phyloP scores from a whole-genome alignment of 2,888 invertebrate genomes.

The Cephus runcator region DNA sequence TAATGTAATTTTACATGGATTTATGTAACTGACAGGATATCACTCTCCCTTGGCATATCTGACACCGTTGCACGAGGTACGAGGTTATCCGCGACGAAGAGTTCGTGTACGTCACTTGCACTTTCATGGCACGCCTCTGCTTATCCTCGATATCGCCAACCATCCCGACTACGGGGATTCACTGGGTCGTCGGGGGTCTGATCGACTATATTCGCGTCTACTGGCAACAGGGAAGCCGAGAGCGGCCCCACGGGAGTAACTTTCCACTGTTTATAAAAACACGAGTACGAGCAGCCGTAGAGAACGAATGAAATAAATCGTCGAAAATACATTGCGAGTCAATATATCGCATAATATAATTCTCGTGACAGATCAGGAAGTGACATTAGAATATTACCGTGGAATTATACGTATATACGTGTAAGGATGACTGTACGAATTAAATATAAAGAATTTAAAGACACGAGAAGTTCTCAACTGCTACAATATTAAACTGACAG shows the following conservation, averaged over 20 bases:
- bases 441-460: background rate
- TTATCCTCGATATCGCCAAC: background rate
- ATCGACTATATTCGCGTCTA: background rate
- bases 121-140: constrained; percentile 13
- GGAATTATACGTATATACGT: background rate
- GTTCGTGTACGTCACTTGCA: constrained; percentile 24
- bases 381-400: background rate
- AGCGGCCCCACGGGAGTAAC: background rate
- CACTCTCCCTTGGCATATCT: constrained; percentile 31
- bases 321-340: background rate
- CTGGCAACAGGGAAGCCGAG: background rate
- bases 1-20: constrained; percentile 39
- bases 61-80: constrained; percentile 21
- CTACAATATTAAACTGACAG: background rate
- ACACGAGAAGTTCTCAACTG: background rate
- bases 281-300: background rate
- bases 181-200: background rate
- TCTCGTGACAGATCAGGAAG: background rate
- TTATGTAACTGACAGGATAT: constrained; percentile 39
- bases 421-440: background rate
- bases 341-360: background rate
- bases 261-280: background rate
- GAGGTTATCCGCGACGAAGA: background rate
- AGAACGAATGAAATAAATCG: background rate
- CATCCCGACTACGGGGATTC: background rate